Conservation (phyloP, 2,888 invertebrate species). For the Deroplatys truncata region DNA sequence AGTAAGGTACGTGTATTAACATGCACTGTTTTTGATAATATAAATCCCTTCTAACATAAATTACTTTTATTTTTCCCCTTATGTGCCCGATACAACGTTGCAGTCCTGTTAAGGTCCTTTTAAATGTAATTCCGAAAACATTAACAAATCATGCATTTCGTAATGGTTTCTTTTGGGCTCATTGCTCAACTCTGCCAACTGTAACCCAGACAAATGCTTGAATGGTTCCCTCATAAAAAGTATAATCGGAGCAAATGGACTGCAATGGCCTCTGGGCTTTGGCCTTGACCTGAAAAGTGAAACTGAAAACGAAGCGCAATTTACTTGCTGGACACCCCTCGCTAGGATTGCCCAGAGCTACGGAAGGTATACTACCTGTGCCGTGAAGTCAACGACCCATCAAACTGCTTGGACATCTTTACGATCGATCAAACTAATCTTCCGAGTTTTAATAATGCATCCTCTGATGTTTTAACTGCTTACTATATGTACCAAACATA, state of each 20-base stretch:
- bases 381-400: background rate
- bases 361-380: background rate
- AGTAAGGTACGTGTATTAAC: no score
- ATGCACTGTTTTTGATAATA: no score
- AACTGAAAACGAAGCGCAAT: background rate
- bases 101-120: no score
- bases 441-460: background rate
- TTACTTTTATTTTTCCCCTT: no score
- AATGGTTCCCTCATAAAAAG: background rate
- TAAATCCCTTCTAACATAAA: no score
- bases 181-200: no score
- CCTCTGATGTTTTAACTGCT: background rate
- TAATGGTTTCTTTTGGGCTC: no score
- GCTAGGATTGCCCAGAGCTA: background rate
- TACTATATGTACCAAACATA: background rate
- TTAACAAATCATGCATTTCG: no score
- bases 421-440: background rate
- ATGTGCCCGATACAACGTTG: no score
- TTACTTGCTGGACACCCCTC: background rate
- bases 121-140: no score
- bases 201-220: background rate
- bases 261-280: background rate
- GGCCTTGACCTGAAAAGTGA: slow-evolving; percentile 9
- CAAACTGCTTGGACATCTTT: background rate
- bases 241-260: background rate